A percentile compares a stretch with the other conserved stretches of the same genome.
phyloP scores from a whole-genome alignment of 1,140 invertebrate genomes.

The Camponotus pennsylvanicus region DNA sequence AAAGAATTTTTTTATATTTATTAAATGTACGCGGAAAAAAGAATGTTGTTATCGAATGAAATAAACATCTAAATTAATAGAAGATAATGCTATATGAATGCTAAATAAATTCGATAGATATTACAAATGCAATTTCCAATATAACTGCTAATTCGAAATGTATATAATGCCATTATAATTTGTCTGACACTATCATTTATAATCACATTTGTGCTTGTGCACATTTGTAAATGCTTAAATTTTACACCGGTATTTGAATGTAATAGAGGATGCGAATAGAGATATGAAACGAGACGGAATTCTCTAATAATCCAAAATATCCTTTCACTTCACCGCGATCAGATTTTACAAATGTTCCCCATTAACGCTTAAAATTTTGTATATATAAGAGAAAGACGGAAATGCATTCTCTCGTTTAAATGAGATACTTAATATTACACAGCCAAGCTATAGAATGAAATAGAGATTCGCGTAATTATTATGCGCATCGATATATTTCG shows the following conservation, averaged over 20 bases:
- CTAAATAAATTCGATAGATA: neutral
- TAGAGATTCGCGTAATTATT: slow-evolving; percentile 40
- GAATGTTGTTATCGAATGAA: neutral
- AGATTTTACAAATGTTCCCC: slow-evolving; percentile 47
- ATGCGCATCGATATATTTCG: slow-evolving; percentile 26
- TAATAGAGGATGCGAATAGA: slow-evolving; percentile 45
- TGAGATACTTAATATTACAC: slow-evolving; percentile 11
- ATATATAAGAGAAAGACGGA: neutral
- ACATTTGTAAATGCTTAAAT: slow-evolving; percentile 16
- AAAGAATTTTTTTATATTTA: neutral
- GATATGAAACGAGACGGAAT: slow-evolving; percentile 30
- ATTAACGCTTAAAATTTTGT: slow-evolving; percentile 39
- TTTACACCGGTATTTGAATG: slow-evolving; percentile 27
- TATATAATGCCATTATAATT: slow-evolving; percentile 18
- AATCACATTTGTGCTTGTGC: slow-evolving; percentile 28
- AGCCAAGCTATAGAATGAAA: neutral
- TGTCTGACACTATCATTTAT: slow-evolving; percentile 18
- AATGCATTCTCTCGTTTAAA: slow-evolving; percentile 30
- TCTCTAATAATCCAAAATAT: slow-evolving; percentile 47
- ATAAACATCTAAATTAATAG: neutral
- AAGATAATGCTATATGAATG: neutral
- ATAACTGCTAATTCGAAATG: neutral
- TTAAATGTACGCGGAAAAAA: neutral
- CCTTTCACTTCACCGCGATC: slow-evolving; percentile 30
- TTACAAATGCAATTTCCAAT: slow-evolving; percentile 29